Base-by-base conservation (phyloP, 2,113 vertebrate species). In the Strix aluco region DNA sequence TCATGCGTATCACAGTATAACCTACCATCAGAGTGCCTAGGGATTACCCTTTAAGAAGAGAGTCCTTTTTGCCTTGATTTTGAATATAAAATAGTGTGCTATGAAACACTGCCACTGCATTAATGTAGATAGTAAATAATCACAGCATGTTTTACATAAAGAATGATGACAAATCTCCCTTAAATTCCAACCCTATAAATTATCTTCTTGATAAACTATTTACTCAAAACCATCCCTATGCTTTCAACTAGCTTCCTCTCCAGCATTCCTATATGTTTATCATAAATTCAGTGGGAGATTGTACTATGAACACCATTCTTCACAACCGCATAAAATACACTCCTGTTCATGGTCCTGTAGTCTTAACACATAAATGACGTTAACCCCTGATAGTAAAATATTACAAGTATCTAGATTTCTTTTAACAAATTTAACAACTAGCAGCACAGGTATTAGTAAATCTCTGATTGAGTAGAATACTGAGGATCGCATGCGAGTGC, bases 341-440 rank as follows among this genome's bases (percentile, higher is more conserved):
- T 74, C 52, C 63, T 34, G 23, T 25, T 88, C 15, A 12, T 1
- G 11, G 46, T 32, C 23, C 58, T 47, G 8, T 27, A 63, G 22
- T 72, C 58, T 27, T 47, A 47, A 52, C 23, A 42, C 36, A 42
- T 20, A 25, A 69, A 69, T 0, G 0, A 11, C 0, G 0, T 22
- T 34, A 92, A 52, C 5, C 29, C 58, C 10, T 20, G 23, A 34
- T 5, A 79, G 36, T 16, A 72, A 84, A 84, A 40, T 15, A 44
- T 10, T 78, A 49, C 14, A 94, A n/a, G 80, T 36, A 86, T 26
- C 44, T 69, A 52, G 15, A 54, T 49, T 72, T 63, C 58, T 81
- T 90, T 61, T 32, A 71, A 90, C 52, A 85, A 90, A 75, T 86
- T 69, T 34, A 90, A 78, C 29, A 51, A 38, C 20, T 23, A 69